Evolutionary conservation across 2,888 invertebrate genomes (phyloP), one percentile per base, ranked within the genome.

Genomic region (Bombylius discolor): DNA sequence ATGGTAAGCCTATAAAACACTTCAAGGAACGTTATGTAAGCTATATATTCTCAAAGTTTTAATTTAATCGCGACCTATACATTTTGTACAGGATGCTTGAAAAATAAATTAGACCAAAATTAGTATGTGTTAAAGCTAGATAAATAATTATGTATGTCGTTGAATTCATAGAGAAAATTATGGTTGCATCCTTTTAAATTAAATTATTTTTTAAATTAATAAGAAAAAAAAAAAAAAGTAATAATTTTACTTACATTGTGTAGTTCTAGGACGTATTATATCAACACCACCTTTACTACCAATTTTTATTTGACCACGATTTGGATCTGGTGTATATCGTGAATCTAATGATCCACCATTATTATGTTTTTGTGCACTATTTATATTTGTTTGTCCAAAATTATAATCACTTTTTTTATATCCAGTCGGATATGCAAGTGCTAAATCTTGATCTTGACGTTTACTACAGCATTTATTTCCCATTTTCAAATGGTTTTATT

Each of bases 381-480:
- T 70, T 53, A 72, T 68, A 61, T 71, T 70, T 53, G 71, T 70
- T 61, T 73, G 74, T 49, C 72, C 72, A 56, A 73, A 73, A 54
- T 70, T 71, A 56, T 73, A 72, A 54, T 73, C 70, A 56, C 70
- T 70, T 57, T 74, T 74, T 60, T 74, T 74, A 59, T 70, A 72
- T 59, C 73, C 75, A 46, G 70, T 67, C 49, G 72, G 71, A 68
- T 72, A 73, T 62, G 71, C 68, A 53, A 73, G 63, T 11, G 70
- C 71, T 59, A 74, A 61, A 62, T 82, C 80, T 68, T 84, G 81
- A 76, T 85, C 85, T 76, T 87, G 84, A 72, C 86, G 83, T 78
- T 87, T 87, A 78, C 88, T 88, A 78, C 89, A 89, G 79, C 89
- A 89, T 79, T 86, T 86, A 77, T 85, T 85, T 75, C 89, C 89